These are phyloP conservation scores for Taenaris catops DNA, from an alignment of 2,888 invertebrate species.

Conservation along the genomic window DNA sequence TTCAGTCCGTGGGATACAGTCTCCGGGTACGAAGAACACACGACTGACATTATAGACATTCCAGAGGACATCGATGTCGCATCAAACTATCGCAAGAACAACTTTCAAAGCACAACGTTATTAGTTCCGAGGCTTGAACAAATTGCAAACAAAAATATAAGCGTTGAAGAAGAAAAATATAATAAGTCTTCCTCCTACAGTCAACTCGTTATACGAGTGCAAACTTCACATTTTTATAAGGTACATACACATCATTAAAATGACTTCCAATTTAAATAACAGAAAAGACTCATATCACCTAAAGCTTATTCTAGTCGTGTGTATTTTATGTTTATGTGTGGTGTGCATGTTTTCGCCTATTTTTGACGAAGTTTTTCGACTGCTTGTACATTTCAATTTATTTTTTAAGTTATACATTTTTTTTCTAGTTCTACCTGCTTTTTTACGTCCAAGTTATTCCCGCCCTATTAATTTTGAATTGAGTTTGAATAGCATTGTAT, in stretches of 20 bases:
- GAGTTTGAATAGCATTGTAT: no score
- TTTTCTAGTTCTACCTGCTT: no score
- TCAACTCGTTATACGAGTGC: conserved; percentile 72
- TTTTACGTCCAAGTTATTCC: no score
- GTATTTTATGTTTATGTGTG: no score
- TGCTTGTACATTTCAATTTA: no score
- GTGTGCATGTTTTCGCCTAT: no score
- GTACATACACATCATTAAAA: conserved; percentile 32
- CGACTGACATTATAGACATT: conserved; percentile 69
- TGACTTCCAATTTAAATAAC: conserved; percentile 16
- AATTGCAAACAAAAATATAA: conserved; percentile 68
- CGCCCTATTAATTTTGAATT: no score
- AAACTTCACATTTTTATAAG: conserved; percentile 71
- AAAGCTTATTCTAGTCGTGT: no score
- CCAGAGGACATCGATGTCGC: conserved; percentile 52
- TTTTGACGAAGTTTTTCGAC: no score
- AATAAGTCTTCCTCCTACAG: conserved; percentile 73
- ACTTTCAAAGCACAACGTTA: conserved; percentile 40
- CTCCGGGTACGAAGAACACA: conserved; percentile 64
- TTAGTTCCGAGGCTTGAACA: conserved; percentile 47
- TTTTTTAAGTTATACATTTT: no score
- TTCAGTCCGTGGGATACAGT: conserved; percentile 75
- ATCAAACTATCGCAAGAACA: conserved; percentile 53
- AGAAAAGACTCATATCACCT: no score
- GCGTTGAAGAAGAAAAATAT: conserved; percentile 66